Base-by-base conservation (phyloP, 2,888 invertebrate genomes). In the Acanthopleura granulata region DNA sequence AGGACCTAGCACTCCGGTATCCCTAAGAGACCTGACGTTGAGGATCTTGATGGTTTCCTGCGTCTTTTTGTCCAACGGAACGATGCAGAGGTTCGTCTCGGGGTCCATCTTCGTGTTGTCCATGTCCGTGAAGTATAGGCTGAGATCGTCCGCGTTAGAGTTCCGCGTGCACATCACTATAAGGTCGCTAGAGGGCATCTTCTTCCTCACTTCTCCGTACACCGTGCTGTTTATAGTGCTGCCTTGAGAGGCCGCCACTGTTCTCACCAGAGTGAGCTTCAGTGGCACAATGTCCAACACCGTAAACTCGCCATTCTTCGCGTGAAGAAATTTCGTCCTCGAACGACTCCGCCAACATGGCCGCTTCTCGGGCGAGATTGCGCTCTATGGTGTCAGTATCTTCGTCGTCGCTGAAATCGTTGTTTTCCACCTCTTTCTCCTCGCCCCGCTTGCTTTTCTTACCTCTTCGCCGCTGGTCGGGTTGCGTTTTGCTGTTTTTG, bases 71-170 rank as follows among this genome's bases (percentile, higher is more conserved):
- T 51, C 51, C 18, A 51, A 51, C 51, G 51, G 51, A 14, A 18
- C 18, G 51, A 51, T 18, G 18, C 51, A 51, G 51, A 51, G 14
- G 14, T 14, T 18, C 51, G 14, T 51, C 51, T 51, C 51, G 51
- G 51, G 51, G 51, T 51, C 51, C 18, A 14, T 18, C 14, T 51
- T 18, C 18, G 14, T 51, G 14, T 51, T 18, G 14, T 51, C 51
- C 51, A 51, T 51, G 51, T 51, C 51, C 51, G 51, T 18, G 51
- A 51, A 51, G 18, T 51, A 51, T 18, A 51, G 18, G 18, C 51
- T 51, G 51, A 51, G 51, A 51, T 51, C 51, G 51, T 51, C 51
- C 51, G 51, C 51, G 51, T 51, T 51, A 15, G 51, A 51, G 51
- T 51, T 51, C 18, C 51, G 51, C 51, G 51, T 51, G 51, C 51